These are phyloP conservation scores for Yponomeuta evonymella DNA, from an alignment of 2,888 invertebrate genomes.

Conservation along the genomic window DNA sequence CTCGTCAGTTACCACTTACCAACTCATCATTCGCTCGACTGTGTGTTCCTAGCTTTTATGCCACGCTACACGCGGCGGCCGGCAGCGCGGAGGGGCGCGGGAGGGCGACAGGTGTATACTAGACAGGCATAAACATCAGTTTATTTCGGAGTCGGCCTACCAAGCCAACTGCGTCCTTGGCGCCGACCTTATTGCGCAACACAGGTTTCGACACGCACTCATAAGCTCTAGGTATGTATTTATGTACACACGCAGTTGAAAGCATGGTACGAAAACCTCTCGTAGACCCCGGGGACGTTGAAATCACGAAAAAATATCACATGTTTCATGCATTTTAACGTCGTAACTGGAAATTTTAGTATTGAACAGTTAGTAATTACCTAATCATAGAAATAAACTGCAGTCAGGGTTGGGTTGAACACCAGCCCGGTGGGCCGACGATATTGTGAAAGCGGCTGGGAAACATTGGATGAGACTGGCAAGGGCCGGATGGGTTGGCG, in stretches of 20 bases:
- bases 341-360: too few relatives aligned
- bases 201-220: constrained; percentile 61
- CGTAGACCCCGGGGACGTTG: neutral
- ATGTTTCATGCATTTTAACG: too few relatives aligned
- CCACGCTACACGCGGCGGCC: neutral
- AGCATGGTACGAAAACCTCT: neutral
- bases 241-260: neutral
- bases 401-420: too few relatives aligned
- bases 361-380: too few relatives aligned
- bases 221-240: constrained; percentile 35
- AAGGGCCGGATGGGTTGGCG: too few relatives aligned
- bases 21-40: too few relatives aligned
- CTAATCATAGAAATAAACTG: too few relatives aligned
- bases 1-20: neutral
- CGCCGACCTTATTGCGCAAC: constrained; percentile 74
- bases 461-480: too few relatives aligned
- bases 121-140: constrained; percentile 67
- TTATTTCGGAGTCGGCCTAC: constrained; percentile 51
- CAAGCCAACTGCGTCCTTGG: constrained; percentile 73
- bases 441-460: too few relatives aligned
- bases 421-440: too few relatives aligned
- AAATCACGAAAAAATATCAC: too few relatives aligned
- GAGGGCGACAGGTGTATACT: constrained; percentile 41
- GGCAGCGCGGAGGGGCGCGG: constrained; percentile 11
- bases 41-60: constrained; percentile 6